Evolutionary conservation across 1,140 invertebrate genomes (phyloP), one percentile per base, ranked within the genome.

Genomic region (Procambarus clarkii): DNA sequence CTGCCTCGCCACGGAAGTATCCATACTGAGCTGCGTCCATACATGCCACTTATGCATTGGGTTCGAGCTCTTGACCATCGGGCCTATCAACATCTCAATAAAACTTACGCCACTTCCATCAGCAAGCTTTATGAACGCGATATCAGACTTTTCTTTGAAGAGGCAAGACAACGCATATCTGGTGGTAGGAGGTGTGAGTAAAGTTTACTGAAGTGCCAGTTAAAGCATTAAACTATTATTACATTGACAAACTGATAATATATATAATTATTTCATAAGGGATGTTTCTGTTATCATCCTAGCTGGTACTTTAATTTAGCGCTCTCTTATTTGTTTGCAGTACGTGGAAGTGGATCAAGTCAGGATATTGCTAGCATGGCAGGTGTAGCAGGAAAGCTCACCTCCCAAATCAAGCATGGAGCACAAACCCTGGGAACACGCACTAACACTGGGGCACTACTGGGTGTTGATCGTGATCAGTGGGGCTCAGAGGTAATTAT

Each of bases 41-140:
- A 99, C 94, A 96, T 97, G 15, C 97, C 98, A 92, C 95, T 99
- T 83, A 98, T 99, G 97, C 97, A 97, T 94, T 98, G 98, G 97
- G 95, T 97, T 24, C 97, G 98, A 95, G 96, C 96, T 74, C 97
- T 98, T 95, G 98, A 99, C 94, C 95, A 96, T 74, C 96, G 97
- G 94, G 96, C 97, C 15, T 99, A 98, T 95, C 95, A 95, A 50
- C 96, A 96, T 54, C 95, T 99, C 24, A 96, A 96, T 74, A 97
- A 96, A 94, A 97, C 97, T 0, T 98, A 98, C 94, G 97, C 96
- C 3, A 95, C 95, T 60, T 97, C 96, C 21, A 95, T 98, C 86
- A 96, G 97, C 91, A 97, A 97, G 94, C 94, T 98, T 18, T 98
- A 98, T 95, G 97, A 98, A 92, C 96, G 97, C 93, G 97, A 98